Evolutionary conservation across 2,113 vertebrate species (phyloP).

Genomic region (Rissa tridactyla): DNA sequence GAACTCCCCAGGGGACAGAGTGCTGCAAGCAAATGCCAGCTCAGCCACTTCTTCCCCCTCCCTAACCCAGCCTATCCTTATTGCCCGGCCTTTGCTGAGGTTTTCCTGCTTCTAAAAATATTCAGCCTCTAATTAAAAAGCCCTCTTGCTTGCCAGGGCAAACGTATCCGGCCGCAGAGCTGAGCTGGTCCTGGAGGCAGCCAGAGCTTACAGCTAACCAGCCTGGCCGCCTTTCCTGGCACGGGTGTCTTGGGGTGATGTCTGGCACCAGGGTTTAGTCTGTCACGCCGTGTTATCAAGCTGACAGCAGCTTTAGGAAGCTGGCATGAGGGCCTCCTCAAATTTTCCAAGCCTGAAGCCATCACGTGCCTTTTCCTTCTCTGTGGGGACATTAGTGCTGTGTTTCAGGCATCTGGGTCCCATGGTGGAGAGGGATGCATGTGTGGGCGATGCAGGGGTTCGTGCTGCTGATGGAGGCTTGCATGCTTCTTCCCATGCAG

Average conservation of each 20-base stretch:
- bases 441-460: accelerated
- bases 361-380: neutral
- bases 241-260: neutral
- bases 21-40: neutral
- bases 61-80: neutral
- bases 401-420: neutral
- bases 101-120: constrained; percentile 62
- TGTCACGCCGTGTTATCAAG: accelerated
- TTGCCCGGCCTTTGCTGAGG: neutral
- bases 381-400: neutral
- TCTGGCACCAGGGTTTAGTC: neutral
- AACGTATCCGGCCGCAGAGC: neutral
- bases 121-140: constrained; percentile 11
- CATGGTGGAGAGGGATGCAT: accelerated
- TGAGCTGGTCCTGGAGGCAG: neutral
- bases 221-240: neutral
- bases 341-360: neutral
- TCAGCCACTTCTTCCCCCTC: neutral
- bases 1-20: neutral
- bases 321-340: neutral
- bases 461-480: neutral
- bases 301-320: neutral
- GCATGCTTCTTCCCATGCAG: neutral
- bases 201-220: neutral
- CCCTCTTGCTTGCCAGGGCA: neutral